phyloP scores from a whole-genome alignment of 92 coral and sea anemone genomes.

The Metridium senile region DNA sequence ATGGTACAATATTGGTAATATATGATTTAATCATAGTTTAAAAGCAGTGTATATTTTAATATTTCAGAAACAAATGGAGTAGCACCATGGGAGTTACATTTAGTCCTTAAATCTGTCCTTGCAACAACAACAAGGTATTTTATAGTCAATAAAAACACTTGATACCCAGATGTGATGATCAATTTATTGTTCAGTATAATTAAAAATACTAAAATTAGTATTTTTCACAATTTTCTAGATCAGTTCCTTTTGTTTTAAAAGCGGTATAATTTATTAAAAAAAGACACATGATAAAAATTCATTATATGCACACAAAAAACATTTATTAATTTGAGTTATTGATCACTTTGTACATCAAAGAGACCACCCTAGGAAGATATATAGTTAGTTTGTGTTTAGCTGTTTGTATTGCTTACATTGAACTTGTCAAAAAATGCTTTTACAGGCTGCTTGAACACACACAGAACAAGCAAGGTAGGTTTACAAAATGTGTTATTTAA shows the following conservation, averaged over 20 bases:
- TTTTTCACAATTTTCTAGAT: background rate
- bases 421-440: background rate
- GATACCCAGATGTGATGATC: background rate
- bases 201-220: too few relatives aligned
- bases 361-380: too few relatives aligned
- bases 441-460: background rate
- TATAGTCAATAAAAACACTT: background rate
- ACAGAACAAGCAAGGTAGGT: background rate
- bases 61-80: conserved; percentile 85
- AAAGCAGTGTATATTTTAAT: too few relatives aligned
- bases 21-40: background rate
- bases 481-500: too few relatives aligned
- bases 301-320: too few relatives aligned
- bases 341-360: too few relatives aligned
- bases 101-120: conserved; percentile 85
- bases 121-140: conserved; percentile 82
- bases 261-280: too few relatives aligned
- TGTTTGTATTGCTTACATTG: background rate
- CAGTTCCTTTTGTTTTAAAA: too few relatives aligned
- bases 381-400: too few relatives aligned
- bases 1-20: background rate
- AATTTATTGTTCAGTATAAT: too few relatives aligned
- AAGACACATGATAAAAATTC: too few relatives aligned
- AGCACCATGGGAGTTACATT: conserved; percentile 73
- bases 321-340: too few relatives aligned